Evolutionary conservation across 2,888 invertebrate genomes (phyloP).

Genomic region (Cataglyphis livida): DNA sequence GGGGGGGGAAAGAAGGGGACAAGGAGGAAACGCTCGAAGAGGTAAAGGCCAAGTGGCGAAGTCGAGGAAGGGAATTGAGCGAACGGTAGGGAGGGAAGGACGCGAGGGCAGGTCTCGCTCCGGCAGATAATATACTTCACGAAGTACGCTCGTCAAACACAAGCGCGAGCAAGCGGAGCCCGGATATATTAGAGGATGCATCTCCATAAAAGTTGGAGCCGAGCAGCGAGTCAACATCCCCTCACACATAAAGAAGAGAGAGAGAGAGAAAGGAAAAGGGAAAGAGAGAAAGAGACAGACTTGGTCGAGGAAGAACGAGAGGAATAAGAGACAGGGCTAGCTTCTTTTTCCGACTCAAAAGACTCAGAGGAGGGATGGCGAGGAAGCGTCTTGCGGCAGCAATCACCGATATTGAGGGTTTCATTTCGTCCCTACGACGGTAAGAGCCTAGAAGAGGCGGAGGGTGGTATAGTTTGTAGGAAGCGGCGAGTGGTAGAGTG

Average conservation of each 20-base stretch:
- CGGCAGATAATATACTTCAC: slow-evolving; percentile 83
- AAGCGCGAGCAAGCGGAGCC: slow-evolving; percentile 84
- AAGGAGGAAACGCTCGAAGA: slow-evolving; percentile 45
- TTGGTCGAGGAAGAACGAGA: slow-evolving; percentile 26
- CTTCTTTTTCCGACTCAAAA: slow-evolving; percentile 79
- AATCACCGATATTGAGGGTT: slow-evolving; percentile 86
- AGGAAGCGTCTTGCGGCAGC: slow-evolving; percentile 84
- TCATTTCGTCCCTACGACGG: slow-evolving; percentile 83
- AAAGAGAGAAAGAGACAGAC: not conserved
- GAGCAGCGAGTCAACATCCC: slow-evolving; percentile 83
- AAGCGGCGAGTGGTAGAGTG: slow-evolving; percentile 43
- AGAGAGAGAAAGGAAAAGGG: slow-evolving; percentile 14
- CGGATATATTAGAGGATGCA: slow-evolving; percentile 85
- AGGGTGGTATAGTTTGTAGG: slow-evolving; percentile 41
- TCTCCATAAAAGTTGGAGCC: slow-evolving; percentile 85
- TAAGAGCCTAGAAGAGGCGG: slow-evolving; percentile 58
- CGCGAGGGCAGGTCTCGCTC: slow-evolving; percentile 70
- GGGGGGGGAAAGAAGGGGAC: slow-evolving; percentile 4
- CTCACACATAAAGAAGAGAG: slow-evolving; percentile 61
- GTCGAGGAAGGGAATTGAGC: slow-evolving; percentile 21
- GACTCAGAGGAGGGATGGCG: slow-evolving; percentile 53
- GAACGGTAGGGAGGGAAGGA: slow-evolving; percentile 44
- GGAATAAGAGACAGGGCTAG: slow-evolving; percentile 55
- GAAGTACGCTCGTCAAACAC: slow-evolving; percentile 85
- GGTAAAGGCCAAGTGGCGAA: slow-evolving; percentile 40